phyloP scores from a whole-genome alignment of 1,140 invertebrate species.

The Magallana ariakensis region DNA sequence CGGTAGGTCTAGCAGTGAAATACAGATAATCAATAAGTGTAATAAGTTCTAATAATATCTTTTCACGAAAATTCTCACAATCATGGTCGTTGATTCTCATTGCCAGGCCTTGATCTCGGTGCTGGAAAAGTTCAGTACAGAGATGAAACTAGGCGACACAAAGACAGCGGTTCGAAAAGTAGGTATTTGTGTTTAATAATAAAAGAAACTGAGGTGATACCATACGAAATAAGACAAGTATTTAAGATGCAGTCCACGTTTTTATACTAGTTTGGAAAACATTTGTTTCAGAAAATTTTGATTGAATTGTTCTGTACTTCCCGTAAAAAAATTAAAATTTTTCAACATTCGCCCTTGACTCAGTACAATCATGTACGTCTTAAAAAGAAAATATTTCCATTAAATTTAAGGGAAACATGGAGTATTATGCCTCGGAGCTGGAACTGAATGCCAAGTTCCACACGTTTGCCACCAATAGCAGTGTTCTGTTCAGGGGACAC shows the following conservation, averaged over 20 bases:
- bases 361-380: too few species aligned
- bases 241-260: too few species aligned
- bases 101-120: slow-evolving; percentile 69
- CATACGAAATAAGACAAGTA: too few species aligned
- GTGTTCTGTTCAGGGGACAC: slow-evolving; percentile 76
- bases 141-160: slow-evolving; percentile 72
- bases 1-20: slow-evolving; percentile 62
- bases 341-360: too few species aligned
- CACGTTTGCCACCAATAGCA: slow-evolving; percentile 77
- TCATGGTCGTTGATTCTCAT: too few species aligned
- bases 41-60: background rate
- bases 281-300: too few species aligned
- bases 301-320: too few species aligned
- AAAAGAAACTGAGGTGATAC: too few species aligned
- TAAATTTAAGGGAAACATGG: slow-evolving; percentile 76
- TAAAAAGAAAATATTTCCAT: background rate
- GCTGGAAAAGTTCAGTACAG: slow-evolving; percentile 71
- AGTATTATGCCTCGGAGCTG: slow-evolving; percentile 77
- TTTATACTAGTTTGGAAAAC: too few species aligned
- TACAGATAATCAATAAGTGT: background rate
- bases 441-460: slow-evolving; percentile 78
- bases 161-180: slow-evolving; percentile 74
- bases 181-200: background rate
- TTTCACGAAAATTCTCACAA: too few species aligned
- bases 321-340: too few species aligned